These are phyloP conservation scores for Yponomeuta malinellus DNA, from an alignment of 2,888 invertebrate species.

Conservation along the genomic window DNA sequence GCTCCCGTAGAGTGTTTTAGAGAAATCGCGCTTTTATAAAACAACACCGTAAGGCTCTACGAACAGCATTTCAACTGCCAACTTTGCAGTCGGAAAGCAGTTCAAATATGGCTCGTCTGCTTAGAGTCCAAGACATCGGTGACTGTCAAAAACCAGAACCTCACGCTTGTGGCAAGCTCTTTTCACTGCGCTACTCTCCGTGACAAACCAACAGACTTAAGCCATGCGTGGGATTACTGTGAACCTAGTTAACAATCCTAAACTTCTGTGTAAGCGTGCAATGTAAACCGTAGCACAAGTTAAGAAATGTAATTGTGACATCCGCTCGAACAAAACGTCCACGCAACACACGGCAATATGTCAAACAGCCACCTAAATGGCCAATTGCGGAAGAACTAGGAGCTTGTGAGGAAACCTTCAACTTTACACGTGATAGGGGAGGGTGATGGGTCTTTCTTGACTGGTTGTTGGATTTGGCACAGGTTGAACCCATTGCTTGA, in stretches of 20 bases:
- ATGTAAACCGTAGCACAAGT: not conserved
- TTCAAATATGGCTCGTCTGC: too few species aligned
- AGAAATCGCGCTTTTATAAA: too few species aligned
- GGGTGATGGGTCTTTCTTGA: not conserved
- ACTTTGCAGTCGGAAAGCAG: too few species aligned
- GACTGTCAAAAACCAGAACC: too few species aligned
- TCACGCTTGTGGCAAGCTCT: too few species aligned
- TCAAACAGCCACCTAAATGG: conserved; percentile 6
- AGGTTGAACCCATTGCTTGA: not conserved
- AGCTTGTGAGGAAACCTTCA: not conserved
- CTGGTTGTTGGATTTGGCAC: not conserved
- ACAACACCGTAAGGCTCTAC: too few species aligned
- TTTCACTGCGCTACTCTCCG: too few species aligned
- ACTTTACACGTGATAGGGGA: not conserved
- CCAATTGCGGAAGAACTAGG: not conserved
- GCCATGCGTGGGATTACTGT: too few species aligned
- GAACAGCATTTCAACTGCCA: too few species aligned
- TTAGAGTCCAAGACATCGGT: too few species aligned
- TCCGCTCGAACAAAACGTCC: not conserved
- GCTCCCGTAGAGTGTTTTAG: too few species aligned
- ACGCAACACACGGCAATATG: conserved; percentile 1
- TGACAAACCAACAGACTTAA: too few species aligned
- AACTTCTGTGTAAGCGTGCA: not conserved
- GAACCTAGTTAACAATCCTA: not conserved
- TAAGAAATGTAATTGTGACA: conserved; percentile 7